These are phyloP conservation scores for Eupithecia abbreviata DNA, from an alignment of 2,888 invertebrate genomes.

Conservation along the genomic window DNA sequence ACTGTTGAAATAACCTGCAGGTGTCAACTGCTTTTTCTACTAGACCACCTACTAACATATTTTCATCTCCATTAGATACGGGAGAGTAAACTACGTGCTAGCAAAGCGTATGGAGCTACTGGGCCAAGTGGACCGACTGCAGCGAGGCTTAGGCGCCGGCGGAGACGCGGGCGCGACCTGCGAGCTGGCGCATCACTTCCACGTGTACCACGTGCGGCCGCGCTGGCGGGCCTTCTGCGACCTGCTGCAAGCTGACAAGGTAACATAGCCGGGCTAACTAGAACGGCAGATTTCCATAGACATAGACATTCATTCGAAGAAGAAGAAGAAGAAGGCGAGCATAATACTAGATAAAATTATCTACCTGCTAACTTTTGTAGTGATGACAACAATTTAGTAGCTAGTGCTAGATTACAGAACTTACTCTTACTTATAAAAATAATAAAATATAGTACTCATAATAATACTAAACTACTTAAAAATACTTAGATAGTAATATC, in stretches of 20 bases:
- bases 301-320: no score
- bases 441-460: no score
- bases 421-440: no score
- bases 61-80: slow-evolving; percentile 86
- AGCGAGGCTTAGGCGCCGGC: slow-evolving; percentile 92
- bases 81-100: slow-evolving; percentile 98
- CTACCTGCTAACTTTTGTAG: no score
- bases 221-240: slow-evolving; percentile 95
- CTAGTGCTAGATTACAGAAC: no score
- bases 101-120: slow-evolving; percentile 96
- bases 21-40: no score
- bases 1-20: neutral
- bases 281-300: neutral
- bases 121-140: slow-evolving; percentile 93
- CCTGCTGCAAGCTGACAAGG: slow-evolving; percentile 62
- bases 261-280: slow-evolving; percentile 33
- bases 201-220: slow-evolving; percentile 95
- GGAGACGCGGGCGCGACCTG: slow-evolving; percentile 97
- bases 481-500: no score
- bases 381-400: no score
- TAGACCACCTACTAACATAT: neutral
- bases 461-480: no score
- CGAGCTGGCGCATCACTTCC: slow-evolving; percentile 99
- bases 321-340: no score
- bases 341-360: no score